These are phyloP conservation scores for Drosophila micromelanica DNA, from an alignment of 1,140 invertebrate genomes.

Conservation along the genomic window DNA sequence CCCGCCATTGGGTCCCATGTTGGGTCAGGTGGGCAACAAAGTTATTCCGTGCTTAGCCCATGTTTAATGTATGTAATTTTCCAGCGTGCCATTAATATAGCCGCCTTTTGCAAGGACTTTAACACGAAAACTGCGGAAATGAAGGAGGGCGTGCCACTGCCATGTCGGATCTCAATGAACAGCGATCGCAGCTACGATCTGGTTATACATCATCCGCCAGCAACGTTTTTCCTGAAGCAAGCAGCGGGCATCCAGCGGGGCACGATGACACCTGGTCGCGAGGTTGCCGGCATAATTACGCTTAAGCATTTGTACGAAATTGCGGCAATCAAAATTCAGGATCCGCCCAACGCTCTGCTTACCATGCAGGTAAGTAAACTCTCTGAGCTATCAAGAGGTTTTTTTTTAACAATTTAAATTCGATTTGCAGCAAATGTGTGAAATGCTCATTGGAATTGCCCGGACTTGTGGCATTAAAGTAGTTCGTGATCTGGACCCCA, in stretches of 20 bases:
- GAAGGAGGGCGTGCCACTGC: conserved; percentile 96
- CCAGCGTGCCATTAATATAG: conserved; percentile 97
- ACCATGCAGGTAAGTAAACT: conserved; percentile 72
- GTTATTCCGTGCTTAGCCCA: not conserved
- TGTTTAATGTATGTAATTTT: conserved; percentile 58
- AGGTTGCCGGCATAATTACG: conserved; percentile 95
- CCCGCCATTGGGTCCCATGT: conserved; percentile 95
- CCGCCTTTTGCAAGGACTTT: conserved; percentile 98
- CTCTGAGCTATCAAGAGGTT: too few species aligned
- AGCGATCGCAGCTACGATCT: conserved; percentile 95
- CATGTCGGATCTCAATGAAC: conserved; percentile 92
- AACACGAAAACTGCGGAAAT: conserved; percentile 97
- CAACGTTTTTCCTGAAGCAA: conserved; percentile 95
- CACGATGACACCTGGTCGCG: conserved; percentile 91
- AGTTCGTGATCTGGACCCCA: conserved; percentile 91
- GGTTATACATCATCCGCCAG: conserved; percentile 93
- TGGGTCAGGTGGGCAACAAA: conserved; percentile 91
- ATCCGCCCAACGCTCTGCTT: conserved; percentile 89
- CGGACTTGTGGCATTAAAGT: conserved; percentile 94
- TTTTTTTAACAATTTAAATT: not conserved
- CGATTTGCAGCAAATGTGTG: conserved; percentile 91
- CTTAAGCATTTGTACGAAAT: conserved; percentile 99
- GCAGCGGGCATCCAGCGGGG: conserved; percentile 96
- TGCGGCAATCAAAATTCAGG: conserved; percentile 95
- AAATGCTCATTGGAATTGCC: conserved; percentile 91